Conservation (phyloP, 2,113 vertebrate species). For the Enhydra lutris region DNA sequence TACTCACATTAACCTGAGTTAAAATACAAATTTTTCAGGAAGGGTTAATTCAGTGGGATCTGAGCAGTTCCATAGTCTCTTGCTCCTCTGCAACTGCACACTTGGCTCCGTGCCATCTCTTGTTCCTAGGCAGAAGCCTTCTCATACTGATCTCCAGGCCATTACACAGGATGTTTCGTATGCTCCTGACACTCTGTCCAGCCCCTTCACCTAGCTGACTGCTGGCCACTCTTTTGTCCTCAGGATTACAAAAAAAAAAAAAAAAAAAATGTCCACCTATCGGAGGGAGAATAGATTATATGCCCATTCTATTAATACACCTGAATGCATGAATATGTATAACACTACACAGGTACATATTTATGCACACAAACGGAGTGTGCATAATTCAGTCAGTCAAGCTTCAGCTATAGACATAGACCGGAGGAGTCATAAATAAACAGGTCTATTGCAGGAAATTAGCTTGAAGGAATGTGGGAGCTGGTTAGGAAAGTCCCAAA, state of each 20-base stretch:
- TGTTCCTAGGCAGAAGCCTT: neutral
- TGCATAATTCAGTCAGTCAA: neutral
- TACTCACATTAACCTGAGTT: neutral
- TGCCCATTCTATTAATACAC: neutral
- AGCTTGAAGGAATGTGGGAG: neutral
- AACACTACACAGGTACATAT: neutral
- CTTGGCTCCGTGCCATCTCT: neutral
- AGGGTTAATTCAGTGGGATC: neutral
- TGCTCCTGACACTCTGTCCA: neutral
- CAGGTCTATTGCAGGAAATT: neutral
- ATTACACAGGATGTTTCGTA: neutral
- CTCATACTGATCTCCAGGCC: rapidly evolving
- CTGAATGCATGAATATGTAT: neutral
- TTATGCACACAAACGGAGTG: neutral
- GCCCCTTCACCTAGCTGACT: neutral
- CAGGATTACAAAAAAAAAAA: neutral
- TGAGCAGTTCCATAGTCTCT: neutral
- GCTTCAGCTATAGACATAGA: neutral
- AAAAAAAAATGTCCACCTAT: neutral
- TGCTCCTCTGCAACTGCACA: neutral
- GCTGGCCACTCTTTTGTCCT: neutral
- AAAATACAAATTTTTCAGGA: neutral
- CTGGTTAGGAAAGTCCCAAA: neutral
- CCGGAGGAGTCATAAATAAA: neutral
- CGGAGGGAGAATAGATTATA: neutral